phyloP scores from a whole-genome alignment of 2,888 invertebrate species.

The Laspeyria flexula region DNA sequence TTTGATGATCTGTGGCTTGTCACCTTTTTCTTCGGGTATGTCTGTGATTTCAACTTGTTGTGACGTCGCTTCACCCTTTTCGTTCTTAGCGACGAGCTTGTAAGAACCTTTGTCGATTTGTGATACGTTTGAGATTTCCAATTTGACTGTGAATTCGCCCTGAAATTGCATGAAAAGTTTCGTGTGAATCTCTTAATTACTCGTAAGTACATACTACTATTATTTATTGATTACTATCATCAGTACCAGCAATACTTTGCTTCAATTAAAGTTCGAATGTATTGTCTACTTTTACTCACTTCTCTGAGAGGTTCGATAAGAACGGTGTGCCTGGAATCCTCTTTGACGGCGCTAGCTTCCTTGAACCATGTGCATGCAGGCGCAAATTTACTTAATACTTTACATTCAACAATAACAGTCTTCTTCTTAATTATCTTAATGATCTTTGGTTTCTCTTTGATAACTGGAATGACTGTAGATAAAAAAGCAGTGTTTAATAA shows the following conservation, averaged over 20 bases:
- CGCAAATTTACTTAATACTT: constrained; percentile 96
- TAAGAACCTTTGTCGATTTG: constrained; percentile 94
- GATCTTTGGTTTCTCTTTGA: constrained; percentile 96
- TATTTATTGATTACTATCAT: no score
- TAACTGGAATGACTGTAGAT: constrained; percentile 93
- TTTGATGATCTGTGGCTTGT: constrained; percentile 92
- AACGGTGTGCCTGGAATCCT: constrained; percentile 91
- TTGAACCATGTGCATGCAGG: constrained; percentile 98
- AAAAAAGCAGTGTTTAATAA: constrained; percentile 28
- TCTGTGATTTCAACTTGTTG: constrained; percentile 95
- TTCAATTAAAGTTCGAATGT: no score
- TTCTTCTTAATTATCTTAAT: constrained; percentile 96
- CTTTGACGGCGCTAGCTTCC: constrained; percentile 91
- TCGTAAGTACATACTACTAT: no score
- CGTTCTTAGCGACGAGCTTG: constrained; percentile 96
- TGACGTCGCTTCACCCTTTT: constrained; percentile 96
- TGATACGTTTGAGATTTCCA: constrained; percentile 94
- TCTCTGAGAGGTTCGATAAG: constrained; percentile 92
- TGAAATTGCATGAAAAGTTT: constrained; percentile 56
- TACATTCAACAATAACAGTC: constrained; percentile 97
- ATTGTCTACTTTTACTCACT: no score
- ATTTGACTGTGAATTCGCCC: constrained; percentile 95
- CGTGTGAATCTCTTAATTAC: background rate
- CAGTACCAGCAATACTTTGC: no score
- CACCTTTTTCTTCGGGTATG: constrained; percentile 91